A percentile compares a stretch with the other conserved stretches of the same genome.
phyloP scores from a whole-genome alignment of 2,888 invertebrate species.

The Hemicrepidius hirtus region DNA sequence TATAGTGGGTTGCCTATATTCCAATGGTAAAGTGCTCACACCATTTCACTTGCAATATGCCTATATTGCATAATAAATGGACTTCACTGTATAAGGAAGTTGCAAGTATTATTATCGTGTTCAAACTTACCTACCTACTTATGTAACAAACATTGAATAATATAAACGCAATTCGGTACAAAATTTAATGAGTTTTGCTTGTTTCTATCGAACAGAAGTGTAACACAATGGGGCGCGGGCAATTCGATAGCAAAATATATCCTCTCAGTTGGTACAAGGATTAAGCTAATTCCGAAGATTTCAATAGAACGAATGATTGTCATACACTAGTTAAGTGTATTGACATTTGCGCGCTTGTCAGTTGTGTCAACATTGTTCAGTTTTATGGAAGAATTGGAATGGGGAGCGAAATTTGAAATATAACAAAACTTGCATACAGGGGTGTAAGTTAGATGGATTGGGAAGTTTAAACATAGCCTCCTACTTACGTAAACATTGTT shows the following conservation, averaged over 20 bases:
- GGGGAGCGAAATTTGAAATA: slow-evolving; percentile 53
- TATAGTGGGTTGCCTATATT: no score
- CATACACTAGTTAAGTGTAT: slow-evolving; percentile 59
- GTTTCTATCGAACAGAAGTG: not conserved
- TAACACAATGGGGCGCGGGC: not conserved
- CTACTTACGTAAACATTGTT: slow-evolving; percentile 44
- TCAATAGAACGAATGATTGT: slow-evolving; percentile 51
- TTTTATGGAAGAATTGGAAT: slow-evolving; percentile 55
- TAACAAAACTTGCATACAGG: slow-evolving; percentile 49
- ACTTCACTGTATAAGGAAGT: no score
- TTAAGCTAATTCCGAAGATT: slow-evolving; percentile 42
- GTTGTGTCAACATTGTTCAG: slow-evolving; percentile 61
- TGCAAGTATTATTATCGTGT: not conserved
- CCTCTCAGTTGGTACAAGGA: slow-evolving; percentile 27
- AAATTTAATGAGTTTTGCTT: not conserved
- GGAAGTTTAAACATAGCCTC: slow-evolving; percentile 12
- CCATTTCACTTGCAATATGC: no score
- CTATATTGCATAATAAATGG: no score
- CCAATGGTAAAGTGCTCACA: no score
- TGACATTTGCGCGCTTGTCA: slow-evolving; percentile 60
- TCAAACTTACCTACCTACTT: not conserved
- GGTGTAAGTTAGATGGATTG: slow-evolving; percentile 50
- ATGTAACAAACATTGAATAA: not conserved
- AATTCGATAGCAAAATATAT: slow-evolving; percentile 6
- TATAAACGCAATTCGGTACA: not conserved